Evolutionary conservation across 2,797 vertebrate species (phyloP), one percentile per base, ranked within the genome.

Genomic region (Smutsia gigantea): DNA sequence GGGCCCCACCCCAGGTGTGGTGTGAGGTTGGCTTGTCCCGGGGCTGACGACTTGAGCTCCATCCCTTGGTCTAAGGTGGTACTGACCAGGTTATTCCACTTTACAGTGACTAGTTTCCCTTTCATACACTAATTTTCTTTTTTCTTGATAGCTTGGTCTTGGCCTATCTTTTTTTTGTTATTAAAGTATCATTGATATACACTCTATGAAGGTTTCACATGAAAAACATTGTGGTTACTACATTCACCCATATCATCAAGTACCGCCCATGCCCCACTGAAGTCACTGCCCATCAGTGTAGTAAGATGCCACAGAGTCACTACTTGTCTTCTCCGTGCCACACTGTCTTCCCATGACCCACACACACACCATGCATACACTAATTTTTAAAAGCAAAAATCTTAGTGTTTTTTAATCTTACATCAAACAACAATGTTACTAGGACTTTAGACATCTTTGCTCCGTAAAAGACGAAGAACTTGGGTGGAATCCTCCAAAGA

Each of bases 311-410:
- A 46, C 46, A 46, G 46, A 46, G 46, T 46, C 46, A 46, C 46
- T 46, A 46, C 11, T 46, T 46, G 46, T 46, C 46, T 46, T 46
- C 46, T 46, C 46, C 11, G 46, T 46, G 11, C 46, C 46, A 46
- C 46, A 46, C 9, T 46, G 46, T 46, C 46, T 46, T 46, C 46
- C 46, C 11, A 12, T 46, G 46, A 46, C 46, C 46, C 46, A 46
- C 46, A 46, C 46, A 46, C 46, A 46, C 46, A 46, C 46, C 10
- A 46, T 46, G 46, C 19, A 34, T 49, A 9, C 2, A 57, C 19
- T 4, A 53, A 23, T 74, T 39, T 84, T 79, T 51, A 42, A 78
- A 87, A 66, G 39, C 19, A 66, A 96, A 90, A 93, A 13, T 93
- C 21, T 46, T 34, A 75, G 12, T 39, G 1, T 19, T 88, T 68